Base-by-base conservation (phyloP, 1,140 invertebrate genomes). In the Pseudomyrmex sp. region DNA sequence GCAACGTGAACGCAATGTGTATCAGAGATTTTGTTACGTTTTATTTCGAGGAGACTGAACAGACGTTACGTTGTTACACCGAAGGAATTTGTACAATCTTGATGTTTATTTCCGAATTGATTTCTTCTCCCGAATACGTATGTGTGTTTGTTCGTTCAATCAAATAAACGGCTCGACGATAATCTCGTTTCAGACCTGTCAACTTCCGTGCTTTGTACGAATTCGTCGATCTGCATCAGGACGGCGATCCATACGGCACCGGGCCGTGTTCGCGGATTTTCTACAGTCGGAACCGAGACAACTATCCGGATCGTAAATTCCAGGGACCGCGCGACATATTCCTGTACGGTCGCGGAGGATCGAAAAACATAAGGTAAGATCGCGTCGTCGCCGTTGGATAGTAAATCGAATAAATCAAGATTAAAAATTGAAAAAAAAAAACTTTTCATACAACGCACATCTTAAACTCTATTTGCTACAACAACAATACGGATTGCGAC, bases 171-270 rank as follows among this genome's bases (percentile, higher is more conserved):
- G 10, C 2, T 48, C 12, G 15, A 50, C 7, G 20, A 9, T 48
- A 4, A 54, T 46, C 18, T 82, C 63, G 61, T 95, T 95, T 50
- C 93, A 97, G 97, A 82, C 97, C 97, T 0, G 96, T 98, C 13
- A 96, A 97, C 86, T 98, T 98, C 91, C 96, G 97, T 88, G 96
- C 97, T 0, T 95, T 98, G n/a, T 98, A 98, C 93, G 97, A 98
- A 93, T 98, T 98, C 86, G 97, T 98, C 9, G 97, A 98, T 92
- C 94, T 98, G 2, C 96, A 97, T 82, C 97, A 98, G 94, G 97
- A 98, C 89, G 97, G 97, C 0, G 96, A 97, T 73, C 95, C 96
- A 0, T 97, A 96, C 92, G 97, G 96, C 0, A 95, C 91, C 9
- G 96, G 96, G 1, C 94, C 95, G 0, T 97, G 96, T 88, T 97